A percentile compares a stretch with the other conserved stretches of the same genome.
phyloP scores from a whole-genome alignment of 2,797 vertebrate species.

The Buphagus erythrorhynchus region DNA sequence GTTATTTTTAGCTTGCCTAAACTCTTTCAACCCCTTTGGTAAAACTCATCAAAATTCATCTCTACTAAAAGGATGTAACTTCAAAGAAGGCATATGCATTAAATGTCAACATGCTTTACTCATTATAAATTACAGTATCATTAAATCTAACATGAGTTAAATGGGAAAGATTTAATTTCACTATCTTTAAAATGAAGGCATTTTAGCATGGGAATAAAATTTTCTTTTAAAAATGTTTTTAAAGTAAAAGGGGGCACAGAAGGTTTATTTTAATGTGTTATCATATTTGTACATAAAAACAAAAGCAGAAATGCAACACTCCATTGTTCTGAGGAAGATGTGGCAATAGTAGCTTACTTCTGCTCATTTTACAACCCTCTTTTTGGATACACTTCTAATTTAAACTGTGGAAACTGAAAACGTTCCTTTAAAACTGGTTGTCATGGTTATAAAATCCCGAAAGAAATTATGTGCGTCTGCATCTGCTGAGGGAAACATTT shows the following conservation, averaged over 20 bases:
- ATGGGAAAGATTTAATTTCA: constrained; percentile 35
- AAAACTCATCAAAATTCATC: constrained; percentile 64
- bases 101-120: constrained; percentile 59
- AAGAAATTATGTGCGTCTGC: constrained; percentile 70
- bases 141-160: constrained; percentile 59
- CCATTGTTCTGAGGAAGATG: neutral
- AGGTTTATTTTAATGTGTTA: neutral
- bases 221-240: neutral
- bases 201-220: constrained; percentile 1
- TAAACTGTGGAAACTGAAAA: constrained; percentile 66
- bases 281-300: neutral
- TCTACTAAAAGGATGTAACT: constrained; percentile 57
- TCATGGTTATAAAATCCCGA: constrained; percentile 79
- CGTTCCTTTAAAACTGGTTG: constrained; percentile 72
- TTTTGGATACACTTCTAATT: constrained; percentile 63
- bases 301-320: neutral
- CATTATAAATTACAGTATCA: constrained; percentile 67
- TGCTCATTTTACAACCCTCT: constrained; percentile 46
- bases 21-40: constrained; percentile 48
- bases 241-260: neutral
- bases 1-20: constrained; percentile 55
- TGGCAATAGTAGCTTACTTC: constrained; percentile 52
- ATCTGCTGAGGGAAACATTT: constrained; percentile 64
- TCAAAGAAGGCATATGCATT: constrained; percentile 63
- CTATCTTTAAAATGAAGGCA: constrained; percentile 13